Base-by-base conservation (phyloP, 2,888 invertebrate genomes). In the Drosophila anomalata region DNA sequence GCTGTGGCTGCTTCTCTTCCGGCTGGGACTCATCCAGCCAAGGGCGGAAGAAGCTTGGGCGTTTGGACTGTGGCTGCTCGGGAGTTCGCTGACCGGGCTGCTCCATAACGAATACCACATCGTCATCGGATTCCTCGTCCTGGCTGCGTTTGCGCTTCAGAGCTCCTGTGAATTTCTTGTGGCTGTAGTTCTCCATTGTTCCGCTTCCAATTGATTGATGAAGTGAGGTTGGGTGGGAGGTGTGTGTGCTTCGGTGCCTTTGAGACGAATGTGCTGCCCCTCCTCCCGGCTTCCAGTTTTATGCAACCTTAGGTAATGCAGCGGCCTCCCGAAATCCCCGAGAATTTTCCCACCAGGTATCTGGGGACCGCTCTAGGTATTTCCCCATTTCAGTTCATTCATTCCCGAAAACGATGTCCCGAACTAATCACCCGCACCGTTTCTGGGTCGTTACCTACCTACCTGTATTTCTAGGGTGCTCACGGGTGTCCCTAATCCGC, bases 341-440 rank as follows among this genome's bases (percentile, higher is more conserved):
- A n/a, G 3, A 24, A 41, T 55, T 73, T 85, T 82, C 80, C 81
- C 78, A 84, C 61, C 67, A 39, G 39, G 68, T 65, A 48, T 67
- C 76, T 42, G 51, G 47, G 22, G 39, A 14, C 26, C 14, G 17
- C 7, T 20, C 14, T 67, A 82, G 84, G 84, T 85, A 87, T 84
- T 87, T 82, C 86, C 86, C 82, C 67, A 73, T 63, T 56, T 53
- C 42, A 82, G 67, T 83, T 83, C 83, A 83, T 83, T 83, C 87
- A 82, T 83, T 60, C 60, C 14, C 46, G 31, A 33, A 47, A 62
- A 12, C 22, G 11, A 31, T 31, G 46, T 26, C 66, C 71, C 51
- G 55, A 52, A 55, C 75, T 79, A 79, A 81, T 82, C 70, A 79
- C 53, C 54, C 29, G 52, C 33, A 24, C 44, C 9, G 44, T 3